A percentile compares a stretch with the other conserved stretches of the same genome.
Conservation (phyloP, 2,888 invertebrate genomes). For the Catocala nupta region DNA sequence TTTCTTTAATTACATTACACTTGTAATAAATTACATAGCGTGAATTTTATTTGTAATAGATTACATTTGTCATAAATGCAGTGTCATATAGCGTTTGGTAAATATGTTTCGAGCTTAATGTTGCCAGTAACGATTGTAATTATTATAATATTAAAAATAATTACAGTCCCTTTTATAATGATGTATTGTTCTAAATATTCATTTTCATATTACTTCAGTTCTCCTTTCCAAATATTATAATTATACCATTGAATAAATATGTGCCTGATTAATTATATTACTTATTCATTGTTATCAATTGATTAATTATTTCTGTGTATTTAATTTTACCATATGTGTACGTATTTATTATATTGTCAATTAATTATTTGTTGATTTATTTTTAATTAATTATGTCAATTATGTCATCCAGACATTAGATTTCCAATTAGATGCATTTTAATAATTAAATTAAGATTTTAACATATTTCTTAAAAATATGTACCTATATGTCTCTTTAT, state of each 20-base stretch:
- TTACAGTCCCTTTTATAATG: background rate
- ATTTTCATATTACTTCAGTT: slow-evolving; percentile 10
- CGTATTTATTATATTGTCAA: slow-evolving; percentile 47
- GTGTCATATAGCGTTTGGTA: slow-evolving; percentile 16
- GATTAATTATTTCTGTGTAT: slow-evolving; percentile 37
- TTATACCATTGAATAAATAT: slow-evolving; percentile 49
- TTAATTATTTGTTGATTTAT: slow-evolving; percentile 48
- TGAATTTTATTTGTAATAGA: background rate
- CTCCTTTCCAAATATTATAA: slow-evolving; percentile 34
- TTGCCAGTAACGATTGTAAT: slow-evolving; percentile 14
- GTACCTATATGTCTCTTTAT: slow-evolving; percentile 14
- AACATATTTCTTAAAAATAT: slow-evolving; percentile 15
- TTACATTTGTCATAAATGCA: background rate
- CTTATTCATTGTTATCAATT: slow-evolving; percentile 46
- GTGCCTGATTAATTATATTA: slow-evolving; percentile 51
- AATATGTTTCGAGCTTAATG: slow-evolving; percentile 20
- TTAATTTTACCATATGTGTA: slow-evolving; percentile 40
- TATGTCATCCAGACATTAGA: slow-evolving; percentile 17
- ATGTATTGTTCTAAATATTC: slow-evolving; percentile 1
- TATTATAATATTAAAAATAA: background rate
- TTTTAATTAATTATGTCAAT: slow-evolving; percentile 38
- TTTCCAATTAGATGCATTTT: slow-evolving; percentile 21
- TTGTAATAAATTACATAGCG: no score
- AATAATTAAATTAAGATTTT: slow-evolving; percentile 10
- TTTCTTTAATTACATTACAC: no score